Percentiles rank a stretch among this genome's conserved stretches.
Conservation (phyloP, 2,888 invertebrate species). For the Brenthis ino region DNA sequence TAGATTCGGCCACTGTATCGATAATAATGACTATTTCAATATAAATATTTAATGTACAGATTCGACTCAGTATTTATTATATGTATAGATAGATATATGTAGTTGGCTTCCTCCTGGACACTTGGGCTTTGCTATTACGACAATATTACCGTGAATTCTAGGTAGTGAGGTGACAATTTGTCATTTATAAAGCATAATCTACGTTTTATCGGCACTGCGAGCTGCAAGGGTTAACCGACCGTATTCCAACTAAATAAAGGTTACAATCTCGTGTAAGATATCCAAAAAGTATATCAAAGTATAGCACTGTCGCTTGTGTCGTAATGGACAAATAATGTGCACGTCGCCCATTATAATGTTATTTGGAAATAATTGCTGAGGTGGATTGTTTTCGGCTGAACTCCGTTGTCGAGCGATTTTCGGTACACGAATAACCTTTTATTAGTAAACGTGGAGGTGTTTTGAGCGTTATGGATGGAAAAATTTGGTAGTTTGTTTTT, state of each 20-base stretch:
- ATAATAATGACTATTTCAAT: too few relatives aligned
- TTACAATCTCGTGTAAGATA: conserved; percentile 4
- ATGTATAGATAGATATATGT: too few relatives aligned
- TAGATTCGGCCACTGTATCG: too few relatives aligned
- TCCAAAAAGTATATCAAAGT: conserved; percentile 9
- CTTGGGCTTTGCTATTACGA: conserved; percentile 3
- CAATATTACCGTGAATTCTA: conserved; percentile 26
- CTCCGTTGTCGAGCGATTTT: conserved; percentile 35
- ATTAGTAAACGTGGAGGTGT: conserved; percentile 5
- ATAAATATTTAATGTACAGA: too few relatives aligned
- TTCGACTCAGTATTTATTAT: too few relatives aligned
- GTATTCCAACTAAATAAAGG: neutral
- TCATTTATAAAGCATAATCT: conserved; percentile 36
- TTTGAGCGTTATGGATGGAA: neutral
- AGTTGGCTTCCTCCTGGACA: neutral
- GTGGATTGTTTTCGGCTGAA: conserved; percentile 37
- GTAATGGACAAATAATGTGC: conserved; percentile 78
- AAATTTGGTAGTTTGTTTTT: neutral
- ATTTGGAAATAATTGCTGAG: conserved; percentile 69
- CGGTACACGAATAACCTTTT: conserved; percentile 25
- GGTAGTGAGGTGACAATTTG: conserved; percentile 37
- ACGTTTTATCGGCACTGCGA: conserved; percentile 25
- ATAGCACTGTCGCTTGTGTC: conserved; percentile 38
- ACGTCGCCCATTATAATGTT: conserved; percentile 71
- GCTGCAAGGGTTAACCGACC: neutral